Percentiles rank a stretch among this genome's conserved stretches.
These are phyloP conservation scores for Serilophus lunatus DNA, from an alignment of 2,113 vertebrate genomes.

Conservation along the genomic window DNA sequence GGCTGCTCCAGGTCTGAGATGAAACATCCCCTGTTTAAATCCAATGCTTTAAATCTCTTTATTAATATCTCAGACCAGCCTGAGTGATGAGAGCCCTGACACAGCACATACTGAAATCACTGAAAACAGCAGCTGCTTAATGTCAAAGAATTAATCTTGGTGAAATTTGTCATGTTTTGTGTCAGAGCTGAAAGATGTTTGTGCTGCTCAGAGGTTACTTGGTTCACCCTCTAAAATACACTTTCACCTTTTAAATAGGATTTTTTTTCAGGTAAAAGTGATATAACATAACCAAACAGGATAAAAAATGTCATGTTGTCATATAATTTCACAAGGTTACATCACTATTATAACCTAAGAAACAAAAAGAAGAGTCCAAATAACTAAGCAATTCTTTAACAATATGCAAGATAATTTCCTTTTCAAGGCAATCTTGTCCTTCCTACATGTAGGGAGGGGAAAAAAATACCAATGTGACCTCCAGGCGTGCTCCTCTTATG, in stretches of 20 bases:
- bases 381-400: background rate
- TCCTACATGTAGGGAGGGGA: background rate
- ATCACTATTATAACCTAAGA: background rate
- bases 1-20: background rate
- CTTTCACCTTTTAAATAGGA: background rate
- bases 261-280: background rate
- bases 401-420: background rate
- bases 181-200: background rate
- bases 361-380: background rate
- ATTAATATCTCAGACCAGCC: background rate
- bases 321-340: background rate
- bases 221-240: background rate
- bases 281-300: background rate
- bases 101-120: background rate
- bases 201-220: background rate
- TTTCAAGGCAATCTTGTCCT: slow-evolving; percentile 1
- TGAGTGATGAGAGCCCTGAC: background rate
- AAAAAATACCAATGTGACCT: background rate
- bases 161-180: accelerated
- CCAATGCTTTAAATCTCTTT: background rate
- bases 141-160: background rate
- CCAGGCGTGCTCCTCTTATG: background rate
- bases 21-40: background rate
- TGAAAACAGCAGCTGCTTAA: background rate
- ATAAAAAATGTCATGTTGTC: background rate